Conservation (phyloP, 1,140 invertebrate species). For the Dendrolimus punctatus region DNA sequence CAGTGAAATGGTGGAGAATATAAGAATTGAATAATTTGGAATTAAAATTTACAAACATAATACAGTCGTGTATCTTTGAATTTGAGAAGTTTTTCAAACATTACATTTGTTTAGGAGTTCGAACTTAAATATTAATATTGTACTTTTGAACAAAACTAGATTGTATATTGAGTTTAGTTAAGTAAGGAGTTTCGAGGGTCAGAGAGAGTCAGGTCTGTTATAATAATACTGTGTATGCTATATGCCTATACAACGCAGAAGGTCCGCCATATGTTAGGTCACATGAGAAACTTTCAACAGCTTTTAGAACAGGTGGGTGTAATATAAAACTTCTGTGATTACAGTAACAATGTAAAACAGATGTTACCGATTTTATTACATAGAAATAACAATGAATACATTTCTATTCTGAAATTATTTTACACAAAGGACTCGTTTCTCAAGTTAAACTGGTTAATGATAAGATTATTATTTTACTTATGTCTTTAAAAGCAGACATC, state of each 20-base stretch:
- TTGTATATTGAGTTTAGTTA: not conserved
- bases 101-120: conserved; percentile 26
- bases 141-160: too few relatives aligned
- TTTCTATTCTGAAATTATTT: too few relatives aligned
- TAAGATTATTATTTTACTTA: too few relatives aligned
- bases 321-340: conserved; percentile 1
- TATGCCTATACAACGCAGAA: not conserved
- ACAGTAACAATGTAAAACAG: not conserved
- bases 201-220: conserved; percentile 1
- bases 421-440: too few relatives aligned
- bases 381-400: too few relatives aligned
- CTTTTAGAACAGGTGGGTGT: not conserved
- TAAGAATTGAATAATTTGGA: not conserved
- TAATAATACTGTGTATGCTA: not conserved
- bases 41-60: conserved; percentile 35
- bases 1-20: conserved; percentile 17
- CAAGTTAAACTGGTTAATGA: too few relatives aligned
- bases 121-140: conserved; percentile 10
- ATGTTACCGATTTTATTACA: too few relatives aligned
- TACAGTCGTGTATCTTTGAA: conserved; percentile 28
- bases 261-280: conserved; percentile 4
- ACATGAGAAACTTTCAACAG: conserved; percentile 6
- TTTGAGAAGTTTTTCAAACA: conserved; percentile 33
- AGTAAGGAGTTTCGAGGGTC: not conserved
- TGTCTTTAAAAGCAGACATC: too few relatives aligned